Conservation (phyloP, 2,113 vertebrate genomes). For the Hucho hucho region DNA sequence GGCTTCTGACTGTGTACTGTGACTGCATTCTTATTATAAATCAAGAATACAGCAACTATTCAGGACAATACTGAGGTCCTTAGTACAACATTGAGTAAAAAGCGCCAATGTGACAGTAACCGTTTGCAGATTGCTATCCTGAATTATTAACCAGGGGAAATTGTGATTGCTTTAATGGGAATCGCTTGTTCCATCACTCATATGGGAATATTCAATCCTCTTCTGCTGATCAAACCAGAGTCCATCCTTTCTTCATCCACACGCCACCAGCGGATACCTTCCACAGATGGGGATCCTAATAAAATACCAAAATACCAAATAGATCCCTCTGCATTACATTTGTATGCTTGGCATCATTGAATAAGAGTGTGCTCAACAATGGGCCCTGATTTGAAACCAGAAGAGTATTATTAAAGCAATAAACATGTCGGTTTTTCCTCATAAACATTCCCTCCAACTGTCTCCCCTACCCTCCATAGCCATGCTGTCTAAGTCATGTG, state of each 20-base stretch:
- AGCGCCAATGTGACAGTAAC: constrained; percentile 17
- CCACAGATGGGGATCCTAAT: background rate
- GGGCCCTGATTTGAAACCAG: background rate
- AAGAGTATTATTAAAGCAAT: background rate
- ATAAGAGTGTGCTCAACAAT: background rate
- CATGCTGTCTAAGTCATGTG: background rate
- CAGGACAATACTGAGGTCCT: constrained; percentile 3
- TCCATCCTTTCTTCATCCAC: background rate
- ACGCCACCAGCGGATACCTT: background rate
- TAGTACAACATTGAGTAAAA: background rate
- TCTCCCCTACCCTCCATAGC: background rate
- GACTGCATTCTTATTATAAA: constrained; percentile 7
- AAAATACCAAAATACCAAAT: no score
- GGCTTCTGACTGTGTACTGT: no score
- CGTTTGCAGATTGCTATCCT: constrained; percentile 37
- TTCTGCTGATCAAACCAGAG: background rate
- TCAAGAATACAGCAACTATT: constrained; percentile 16
- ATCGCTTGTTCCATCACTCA: constrained; percentile 22
- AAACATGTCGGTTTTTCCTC: background rate
- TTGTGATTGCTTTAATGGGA: constrained; percentile 42
- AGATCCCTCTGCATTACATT: background rate
- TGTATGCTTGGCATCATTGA: background rate
- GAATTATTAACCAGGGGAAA: constrained; percentile 54
- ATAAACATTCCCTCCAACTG: background rate
- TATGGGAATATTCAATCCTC: constrained; percentile 30